Percentiles rank a stretch among this genome's conserved stretches.
These are phyloP conservation scores for Peromyscus nudipes DNA, from an alignment of 2,797 vertebrate species.

Conservation along the genomic window DNA sequence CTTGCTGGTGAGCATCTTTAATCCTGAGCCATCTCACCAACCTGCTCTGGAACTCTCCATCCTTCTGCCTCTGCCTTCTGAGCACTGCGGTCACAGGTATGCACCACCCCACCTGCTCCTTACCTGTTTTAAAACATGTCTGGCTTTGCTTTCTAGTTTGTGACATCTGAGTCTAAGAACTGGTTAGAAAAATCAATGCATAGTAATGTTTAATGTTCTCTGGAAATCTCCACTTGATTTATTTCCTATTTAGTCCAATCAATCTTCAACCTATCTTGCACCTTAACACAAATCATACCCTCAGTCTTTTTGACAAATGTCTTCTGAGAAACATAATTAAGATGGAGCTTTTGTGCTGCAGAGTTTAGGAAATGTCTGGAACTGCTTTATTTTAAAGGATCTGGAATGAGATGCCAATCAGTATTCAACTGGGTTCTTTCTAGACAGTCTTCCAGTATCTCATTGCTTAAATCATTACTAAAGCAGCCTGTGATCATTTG, in stretches of 20 bases:
- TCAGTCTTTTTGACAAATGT: conserved; percentile 7
- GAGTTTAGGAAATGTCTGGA: conserved; percentile 53
- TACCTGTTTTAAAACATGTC: background rate
- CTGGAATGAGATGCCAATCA: conserved; percentile 43
- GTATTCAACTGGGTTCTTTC: conserved; percentile 20
- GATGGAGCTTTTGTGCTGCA: conserved; percentile 31
- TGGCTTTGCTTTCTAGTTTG: background rate
- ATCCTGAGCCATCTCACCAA: background rate
- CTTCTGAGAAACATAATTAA: conserved; percentile 55
- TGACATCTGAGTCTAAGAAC: conserved; percentile 25
- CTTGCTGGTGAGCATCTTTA: background rate
- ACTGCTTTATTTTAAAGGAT: background rate
- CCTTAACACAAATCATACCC: conserved; percentile 37
- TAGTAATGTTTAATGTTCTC: conserved; percentile 62
- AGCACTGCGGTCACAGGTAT: background rate
- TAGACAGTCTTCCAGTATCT: background rate
- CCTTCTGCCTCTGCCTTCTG: background rate
- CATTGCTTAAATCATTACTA: background rate
- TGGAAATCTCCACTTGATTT: conserved; percentile 51
- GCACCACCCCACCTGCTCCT: background rate
- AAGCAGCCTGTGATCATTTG: background rate
- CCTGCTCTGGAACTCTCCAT: background rate
- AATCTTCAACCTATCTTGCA: background rate
- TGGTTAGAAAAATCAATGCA: background rate
- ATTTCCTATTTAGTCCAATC: conserved; percentile 37